A percentile compares a stretch with the other conserved stretches of the same genome.
Evolutionary conservation across 2,113 vertebrate species (phyloP).

Genomic region (Pitta sordida): DNA sequence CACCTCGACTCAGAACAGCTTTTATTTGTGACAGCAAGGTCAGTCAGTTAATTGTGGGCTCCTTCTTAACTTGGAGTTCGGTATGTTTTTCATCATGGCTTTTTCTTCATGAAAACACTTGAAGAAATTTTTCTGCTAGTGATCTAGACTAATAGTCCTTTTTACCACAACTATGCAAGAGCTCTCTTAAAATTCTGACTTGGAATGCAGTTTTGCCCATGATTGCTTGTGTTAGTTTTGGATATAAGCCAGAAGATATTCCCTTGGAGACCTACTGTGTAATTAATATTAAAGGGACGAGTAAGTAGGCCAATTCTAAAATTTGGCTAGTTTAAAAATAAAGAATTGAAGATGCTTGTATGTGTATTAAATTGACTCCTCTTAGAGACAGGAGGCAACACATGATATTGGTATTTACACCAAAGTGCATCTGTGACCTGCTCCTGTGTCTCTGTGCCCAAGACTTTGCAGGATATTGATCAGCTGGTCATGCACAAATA

Average conservation of each 20-base stretch:
- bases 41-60: not conserved
- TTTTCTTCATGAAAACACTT: not conserved
- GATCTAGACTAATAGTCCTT: not conserved
- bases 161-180: not conserved
- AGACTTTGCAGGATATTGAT: not conserved
- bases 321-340: not conserved
- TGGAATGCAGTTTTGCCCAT: not conserved
- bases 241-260: not conserved
- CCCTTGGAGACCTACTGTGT: not conserved
- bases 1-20: not conserved
- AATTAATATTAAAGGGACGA: not conserved
- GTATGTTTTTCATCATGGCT: not conserved
- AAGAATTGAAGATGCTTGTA: not conserved
- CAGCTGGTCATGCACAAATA: not conserved
- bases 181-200: not conserved
- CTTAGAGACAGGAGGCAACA: not conserved
- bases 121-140: not conserved
- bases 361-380: not conserved
- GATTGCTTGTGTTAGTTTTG: not conserved
- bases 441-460: not conserved
- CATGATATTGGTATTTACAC: not conserved
- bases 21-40: not conserved
- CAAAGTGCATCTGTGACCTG: not conserved
- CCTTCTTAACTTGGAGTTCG: not conserved
- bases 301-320: not conserved